Evolutionary conservation across 2,797 vertebrate species (phyloP).

Genomic region (Hylomyscus alleni): DNA sequence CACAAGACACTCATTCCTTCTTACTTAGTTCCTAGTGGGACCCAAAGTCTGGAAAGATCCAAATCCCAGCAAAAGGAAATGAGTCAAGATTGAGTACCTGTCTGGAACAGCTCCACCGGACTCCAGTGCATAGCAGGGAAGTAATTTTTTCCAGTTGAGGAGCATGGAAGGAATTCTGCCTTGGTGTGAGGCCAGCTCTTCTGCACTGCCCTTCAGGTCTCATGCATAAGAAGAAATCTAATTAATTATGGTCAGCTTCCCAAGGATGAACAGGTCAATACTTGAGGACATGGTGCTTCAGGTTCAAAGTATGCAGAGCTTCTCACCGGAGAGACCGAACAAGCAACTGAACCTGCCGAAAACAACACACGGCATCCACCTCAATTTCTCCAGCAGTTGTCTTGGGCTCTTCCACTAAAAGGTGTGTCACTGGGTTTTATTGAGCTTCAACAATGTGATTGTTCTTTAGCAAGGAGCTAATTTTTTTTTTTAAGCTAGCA

Average conservation of each 20-base stretch:
- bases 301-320: conserved; percentile 18
- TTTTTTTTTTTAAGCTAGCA: background rate
- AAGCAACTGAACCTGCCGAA: background rate
- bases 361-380: background rate
- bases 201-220: background rate
- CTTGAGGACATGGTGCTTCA: background rate
- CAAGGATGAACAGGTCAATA: conserved; percentile 44
- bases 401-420: background rate
- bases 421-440: background rate
- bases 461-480: background rate
- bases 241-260: background rate
- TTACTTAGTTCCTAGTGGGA: background rate
- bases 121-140: background rate
- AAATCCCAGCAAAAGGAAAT: conserved; percentile 34
- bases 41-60: conserved; percentile 60
- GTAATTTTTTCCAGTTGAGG: background rate
- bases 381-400: background rate
- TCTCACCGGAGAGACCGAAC: background rate
- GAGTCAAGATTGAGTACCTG: conserved; percentile 3
- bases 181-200: background rate
- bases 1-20: background rate
- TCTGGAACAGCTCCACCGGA: background rate
- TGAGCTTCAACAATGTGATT: background rate
- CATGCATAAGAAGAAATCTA: background rate
- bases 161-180: background rate